Base-by-base conservation (phyloP, 2,888 invertebrate genomes). In the Athalia circularis region DNA sequence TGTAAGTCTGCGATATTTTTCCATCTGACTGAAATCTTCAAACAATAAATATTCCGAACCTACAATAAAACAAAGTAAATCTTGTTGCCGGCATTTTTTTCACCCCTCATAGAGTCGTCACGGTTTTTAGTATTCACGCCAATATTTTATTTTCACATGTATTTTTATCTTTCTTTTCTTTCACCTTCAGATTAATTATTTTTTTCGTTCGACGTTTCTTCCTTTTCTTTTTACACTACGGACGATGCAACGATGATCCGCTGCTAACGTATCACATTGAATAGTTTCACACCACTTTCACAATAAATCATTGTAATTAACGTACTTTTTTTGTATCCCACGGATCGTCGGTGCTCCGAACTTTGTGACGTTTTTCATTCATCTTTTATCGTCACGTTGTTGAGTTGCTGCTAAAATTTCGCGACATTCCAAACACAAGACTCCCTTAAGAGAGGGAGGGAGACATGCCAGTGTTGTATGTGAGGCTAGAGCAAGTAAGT, bases 401-500 rank as follows among this genome's bases (percentile, higher is more conserved):
- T 57, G 79, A 59, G 77, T 29, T 29, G 52, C 70, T 77, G 82
- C 80, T 80, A 77, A 80, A 80, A 79, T 80, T 65, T 77, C 29
- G 57, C 67, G 78, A 78, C 72, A 78, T 78, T 62, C 78, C 78
- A 78, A 74, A 78, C 78, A 78, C 67, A 79, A 80, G 59, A 79
- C 67, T 74, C 79, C 78, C 79, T 79, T 75, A 78, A 77, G 79
- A 80, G 80, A 80, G 77, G 70, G 78, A 80, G 79, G 65, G 61
- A 70, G 78, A 29, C 29, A 57, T 48, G 57, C 67, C 61, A 75
- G 80, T 79, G 77, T 45, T 45, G 72, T 45, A 78, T 68, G 61
- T 80, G 79, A 81, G 82, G 83, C 84, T 83, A 86, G 85, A 85
- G 85, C 84, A 85, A 91, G 90, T 90, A 88, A 91, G 90, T 91